These are phyloP conservation scores for fruit fly (Drosophila melanogaster) DNA, from an alignment of 1,140 invertebrate species.

Conservation along the genomic window Release_6_plus_ISO1_MT NT_033779.5:19943501-19944000, in stretches of 20 bases:
- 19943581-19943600: too few species aligned
- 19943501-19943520: constrained; percentile 13
- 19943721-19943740: not conserved
- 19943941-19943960: constrained; percentile 61
- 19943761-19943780: constrained; percentile 4
- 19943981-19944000: constrained; percentile 74
- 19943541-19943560: not conserved
- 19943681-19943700: not conserved
- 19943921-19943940: not conserved
- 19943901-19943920: constrained; percentile 41
- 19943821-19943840: constrained; percentile 34
- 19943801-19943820: constrained; percentile 47
- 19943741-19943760: not conserved
- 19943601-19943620: not conserved
- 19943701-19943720: not conserved
- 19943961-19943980: constrained; percentile 83
- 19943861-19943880: constrained; percentile 20
- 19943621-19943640: too few species aligned
- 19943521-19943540: not conserved
- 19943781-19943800: constrained; percentile 34
- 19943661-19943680: too few species aligned
- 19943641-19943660: too few species aligned
- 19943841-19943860: constrained; percentile 32
- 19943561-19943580: too few species aligned
- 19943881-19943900: constrained; percentile 60